A percentile compares a stretch with the other conserved stretches of the same genome.
These are phyloP conservation scores for Pogonomyrmex californicus DNA, from an alignment of 1,140 invertebrate genomes.

Conservation along the genomic window DNA sequence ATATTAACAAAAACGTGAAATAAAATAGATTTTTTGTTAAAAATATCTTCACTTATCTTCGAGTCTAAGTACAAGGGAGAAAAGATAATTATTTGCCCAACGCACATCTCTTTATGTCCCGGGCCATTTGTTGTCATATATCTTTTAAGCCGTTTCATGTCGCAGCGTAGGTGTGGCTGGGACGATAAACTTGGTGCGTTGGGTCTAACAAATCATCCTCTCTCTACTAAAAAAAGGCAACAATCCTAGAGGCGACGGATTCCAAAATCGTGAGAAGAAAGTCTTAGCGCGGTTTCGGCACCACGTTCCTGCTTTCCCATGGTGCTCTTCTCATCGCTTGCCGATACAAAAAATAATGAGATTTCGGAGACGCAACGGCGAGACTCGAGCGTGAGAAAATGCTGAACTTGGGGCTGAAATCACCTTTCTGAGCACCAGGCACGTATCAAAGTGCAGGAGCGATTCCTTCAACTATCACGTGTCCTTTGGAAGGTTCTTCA, in stretches of 20 bases:
- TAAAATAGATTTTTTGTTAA: background rate
- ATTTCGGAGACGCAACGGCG: slow-evolving; percentile 66
- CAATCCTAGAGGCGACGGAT: slow-evolving; percentile 34
- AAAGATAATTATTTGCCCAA: background rate
- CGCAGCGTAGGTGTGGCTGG: slow-evolving; percentile 2
- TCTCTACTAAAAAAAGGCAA: background rate
- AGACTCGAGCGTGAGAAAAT: slow-evolving; percentile 79
- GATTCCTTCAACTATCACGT: slow-evolving; percentile 2
- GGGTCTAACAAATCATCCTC: slow-evolving; percentile 4
- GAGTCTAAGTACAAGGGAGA: background rate
- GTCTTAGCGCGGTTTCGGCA: slow-evolving; percentile 31
- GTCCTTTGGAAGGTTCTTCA: slow-evolving; percentile 41
- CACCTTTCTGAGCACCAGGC: slow-evolving; percentile 73
- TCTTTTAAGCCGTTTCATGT: background rate
- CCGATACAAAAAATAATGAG: slow-evolving; percentile 72
- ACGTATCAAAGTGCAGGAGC: slow-evolving; percentile 57
- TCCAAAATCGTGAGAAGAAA: slow-evolving; percentile 75
- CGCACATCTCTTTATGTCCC: background rate
- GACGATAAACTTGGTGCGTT: slow-evolving; percentile 48
- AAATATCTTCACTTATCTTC: background rate
- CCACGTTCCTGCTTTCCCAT: slow-evolving; percentile 64
- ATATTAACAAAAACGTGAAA: background rate
- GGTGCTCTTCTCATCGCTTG: slow-evolving; percentile 55
- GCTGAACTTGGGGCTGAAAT: slow-evolving; percentile 76
- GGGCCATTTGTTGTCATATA: background rate